Evolutionary conservation across 2,888 invertebrate species (phyloP).

Genomic region (Dione juno): DNA sequence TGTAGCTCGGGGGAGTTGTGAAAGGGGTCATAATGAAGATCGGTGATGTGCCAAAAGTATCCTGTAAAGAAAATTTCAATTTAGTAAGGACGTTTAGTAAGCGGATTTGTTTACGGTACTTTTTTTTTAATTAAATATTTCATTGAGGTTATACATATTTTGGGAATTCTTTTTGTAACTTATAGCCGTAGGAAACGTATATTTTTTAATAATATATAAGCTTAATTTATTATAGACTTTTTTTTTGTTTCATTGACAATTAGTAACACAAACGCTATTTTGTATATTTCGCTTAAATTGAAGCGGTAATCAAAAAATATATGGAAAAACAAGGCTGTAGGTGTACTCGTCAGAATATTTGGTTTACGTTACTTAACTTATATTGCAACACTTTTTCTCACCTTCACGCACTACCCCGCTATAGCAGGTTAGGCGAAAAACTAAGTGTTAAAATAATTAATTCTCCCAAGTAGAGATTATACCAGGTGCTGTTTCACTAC

Average conservation of each 20-base stretch:
- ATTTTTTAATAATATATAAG: too few species aligned
- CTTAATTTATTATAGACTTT: too few species aligned
- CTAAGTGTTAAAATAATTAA: neutral
- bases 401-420: neutral
- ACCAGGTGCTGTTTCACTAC: too few species aligned
- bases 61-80: constrained; percentile 85
- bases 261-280: too few species aligned
- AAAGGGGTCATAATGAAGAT: constrained; percentile 95
- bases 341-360: too few species aligned
- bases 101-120: neutral
- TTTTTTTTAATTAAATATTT: neutral
- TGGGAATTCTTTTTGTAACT: neutral
- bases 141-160: neutral
- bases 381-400: neutral
- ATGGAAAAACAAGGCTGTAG: too few species aligned
- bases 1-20: constrained; percentile 79
- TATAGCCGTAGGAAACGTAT: too few species aligned
- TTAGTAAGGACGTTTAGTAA: constrained; percentile 37
- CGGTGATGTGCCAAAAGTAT: constrained; percentile 98
- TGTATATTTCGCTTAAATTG: too few species aligned
- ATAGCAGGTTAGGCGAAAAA: neutral
- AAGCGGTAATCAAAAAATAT: too few species aligned
- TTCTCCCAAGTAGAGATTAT: too few species aligned
- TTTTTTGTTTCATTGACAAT: neutral
- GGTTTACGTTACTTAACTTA: too few species aligned